These are phyloP conservation scores for Rhinoderma darwinii DNA, from an alignment of 2,113 vertebrate species.

Conservation along the genomic window DNA sequence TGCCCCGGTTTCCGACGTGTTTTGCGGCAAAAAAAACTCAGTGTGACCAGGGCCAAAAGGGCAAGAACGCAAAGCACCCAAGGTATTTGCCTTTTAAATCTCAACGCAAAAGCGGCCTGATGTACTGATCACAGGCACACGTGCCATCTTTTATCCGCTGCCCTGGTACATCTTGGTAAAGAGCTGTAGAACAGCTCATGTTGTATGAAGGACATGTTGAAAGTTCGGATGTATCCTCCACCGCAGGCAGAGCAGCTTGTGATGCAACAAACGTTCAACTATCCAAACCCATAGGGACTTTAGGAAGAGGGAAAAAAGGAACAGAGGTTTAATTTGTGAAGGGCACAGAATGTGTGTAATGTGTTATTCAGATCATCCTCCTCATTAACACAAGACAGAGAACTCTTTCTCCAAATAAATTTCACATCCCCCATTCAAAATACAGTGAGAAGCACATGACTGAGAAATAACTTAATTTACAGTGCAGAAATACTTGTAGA, in stretches of 20 bases:
- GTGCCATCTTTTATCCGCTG: background rate
- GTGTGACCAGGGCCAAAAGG: too few relatives aligned
- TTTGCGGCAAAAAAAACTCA: too few relatives aligned
- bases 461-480: background rate
- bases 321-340: conserved; percentile 33
- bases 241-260: background rate
- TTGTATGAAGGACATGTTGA: conserved; percentile 43
- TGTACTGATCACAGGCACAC: background rate
- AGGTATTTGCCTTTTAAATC: background rate
- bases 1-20: too few relatives aligned
- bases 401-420: background rate
- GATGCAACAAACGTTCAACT: background rate
- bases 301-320: background rate
- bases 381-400: background rate
- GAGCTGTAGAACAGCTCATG: background rate
- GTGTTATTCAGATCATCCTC: background rate
- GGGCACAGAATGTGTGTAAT: conserved; percentile 1
- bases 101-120: background rate
- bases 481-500: too few relatives aligned
- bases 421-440: background rate
- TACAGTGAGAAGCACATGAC: background rate
- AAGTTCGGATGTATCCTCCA: background rate
- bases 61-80: background rate
- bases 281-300: background rate
- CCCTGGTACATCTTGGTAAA: background rate